phyloP scores from a whole-genome alignment of 1,140 invertebrate genomes.

The Polypedilum pembai region DNA sequence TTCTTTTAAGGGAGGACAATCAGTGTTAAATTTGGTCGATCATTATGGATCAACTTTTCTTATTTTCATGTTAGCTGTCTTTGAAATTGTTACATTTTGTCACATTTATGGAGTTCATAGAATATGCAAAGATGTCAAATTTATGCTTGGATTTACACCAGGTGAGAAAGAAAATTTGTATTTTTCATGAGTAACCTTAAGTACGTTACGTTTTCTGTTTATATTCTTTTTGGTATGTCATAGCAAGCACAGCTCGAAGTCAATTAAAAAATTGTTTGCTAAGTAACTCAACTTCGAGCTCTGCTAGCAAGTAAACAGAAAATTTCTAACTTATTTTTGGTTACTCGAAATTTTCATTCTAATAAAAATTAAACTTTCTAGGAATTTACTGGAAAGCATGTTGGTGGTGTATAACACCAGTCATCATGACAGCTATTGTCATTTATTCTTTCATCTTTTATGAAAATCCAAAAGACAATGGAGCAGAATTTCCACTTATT shows the following conservation, averaged over 20 bases:
- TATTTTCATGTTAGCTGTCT: conserved; percentile 63
- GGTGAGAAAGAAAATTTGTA: conserved; percentile 33
- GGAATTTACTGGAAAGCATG: conserved; percentile 72
- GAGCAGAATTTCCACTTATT: neutral
- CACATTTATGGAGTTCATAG: conserved; percentile 70
- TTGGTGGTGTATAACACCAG: conserved; percentile 69
- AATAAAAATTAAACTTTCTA: no score
- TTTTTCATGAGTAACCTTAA: no score
- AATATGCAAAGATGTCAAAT: conserved; percentile 58
- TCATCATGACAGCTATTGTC: conserved; percentile 48
- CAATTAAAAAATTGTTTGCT: no score
- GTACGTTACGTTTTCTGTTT: no score
- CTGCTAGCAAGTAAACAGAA: no score
- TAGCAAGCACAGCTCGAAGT: no score
- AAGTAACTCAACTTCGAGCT: no score
- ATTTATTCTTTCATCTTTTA: neutral
- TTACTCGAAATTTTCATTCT: no score
- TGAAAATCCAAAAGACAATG: neutral
- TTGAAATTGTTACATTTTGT: conserved; percentile 59
- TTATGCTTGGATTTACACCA: conserved; percentile 64
- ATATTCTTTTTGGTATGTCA: no score
- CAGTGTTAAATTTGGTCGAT: conserved; percentile 75
- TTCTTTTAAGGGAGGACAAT: conserved; percentile 57
- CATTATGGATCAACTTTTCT: conserved; percentile 75
- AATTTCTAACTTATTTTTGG: no score